Conservation (phyloP, 2,888 invertebrate genomes). For the Gastracanthus pulcherrimus region DNA sequence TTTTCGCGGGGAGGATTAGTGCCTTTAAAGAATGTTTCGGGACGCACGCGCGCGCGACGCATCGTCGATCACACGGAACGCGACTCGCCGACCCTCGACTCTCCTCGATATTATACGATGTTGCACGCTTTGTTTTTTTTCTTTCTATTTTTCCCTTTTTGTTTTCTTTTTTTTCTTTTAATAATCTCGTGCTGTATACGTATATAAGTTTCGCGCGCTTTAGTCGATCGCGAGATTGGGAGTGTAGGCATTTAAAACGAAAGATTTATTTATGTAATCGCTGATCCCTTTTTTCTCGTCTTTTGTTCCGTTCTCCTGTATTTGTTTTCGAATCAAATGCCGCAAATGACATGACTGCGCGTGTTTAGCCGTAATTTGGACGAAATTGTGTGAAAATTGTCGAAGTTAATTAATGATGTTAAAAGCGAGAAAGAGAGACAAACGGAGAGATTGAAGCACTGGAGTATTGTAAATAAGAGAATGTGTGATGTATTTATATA, state of each 20-base stretch:
- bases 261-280: constrained; percentile 49
- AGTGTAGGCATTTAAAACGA: constrained; percentile 43
- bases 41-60: constrained; percentile 29
- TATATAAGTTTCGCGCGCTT: constrained; percentile 17
- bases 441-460: constrained; percentile 8
- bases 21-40: constrained; percentile 67
- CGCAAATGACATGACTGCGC: not conserved
- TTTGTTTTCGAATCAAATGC: no score
- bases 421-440: not conserved
- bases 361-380: not conserved
- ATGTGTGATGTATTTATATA: constrained; percentile 64
- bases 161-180: constrained; percentile 14
- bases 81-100: constrained; percentile 13
- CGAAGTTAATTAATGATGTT: not conserved
- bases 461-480: constrained; percentile 62
- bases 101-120: not conserved
- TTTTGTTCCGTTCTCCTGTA: not conserved
- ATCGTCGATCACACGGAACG: constrained; percentile 5
- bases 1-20: constrained; percentile 66
- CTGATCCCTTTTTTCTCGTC: constrained; percentile 35
- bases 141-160: not conserved
- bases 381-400: not conserved
- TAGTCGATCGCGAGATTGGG: constrained; percentile 35
- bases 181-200: not conserved
- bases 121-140: not conserved